These are phyloP conservation scores for Acrocephalus arundinaceus DNA, from an alignment of 2,113 vertebrate species.

Conservation along the genomic window DNA sequence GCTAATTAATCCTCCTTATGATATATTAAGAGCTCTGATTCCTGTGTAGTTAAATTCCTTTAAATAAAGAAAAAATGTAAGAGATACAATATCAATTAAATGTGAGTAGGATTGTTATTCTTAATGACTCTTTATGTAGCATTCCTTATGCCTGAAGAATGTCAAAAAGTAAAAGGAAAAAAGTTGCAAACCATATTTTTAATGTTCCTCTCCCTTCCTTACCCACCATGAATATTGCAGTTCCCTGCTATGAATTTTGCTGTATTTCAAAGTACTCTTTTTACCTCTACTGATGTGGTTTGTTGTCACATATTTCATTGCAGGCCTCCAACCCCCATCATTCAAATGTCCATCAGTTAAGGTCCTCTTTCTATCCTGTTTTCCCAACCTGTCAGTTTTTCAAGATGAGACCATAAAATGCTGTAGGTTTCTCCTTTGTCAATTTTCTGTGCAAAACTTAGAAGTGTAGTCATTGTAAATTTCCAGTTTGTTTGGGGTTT, in stretches of 20 bases:
- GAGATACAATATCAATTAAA: background rate
- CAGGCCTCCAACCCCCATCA: background rate
- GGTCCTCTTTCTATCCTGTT: background rate
- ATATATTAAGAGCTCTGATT: background rate
- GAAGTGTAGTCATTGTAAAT: background rate
- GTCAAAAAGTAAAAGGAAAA: background rate
- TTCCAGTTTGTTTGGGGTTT: background rate
- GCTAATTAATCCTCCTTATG: background rate
- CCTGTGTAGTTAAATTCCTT: background rate
- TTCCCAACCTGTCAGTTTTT: background rate
- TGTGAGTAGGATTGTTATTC: background rate
- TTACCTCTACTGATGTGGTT: background rate
- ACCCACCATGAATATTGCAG: background rate
- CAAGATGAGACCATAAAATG: background rate
- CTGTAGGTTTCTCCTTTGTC: background rate
- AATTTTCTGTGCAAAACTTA: background rate
- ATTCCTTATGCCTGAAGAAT: background rate
- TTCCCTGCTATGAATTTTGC: background rate
- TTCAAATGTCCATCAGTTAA: background rate
- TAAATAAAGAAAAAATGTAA: background rate
- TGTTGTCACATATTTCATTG: background rate
- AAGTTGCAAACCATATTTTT: background rate
- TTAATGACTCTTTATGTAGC: background rate
- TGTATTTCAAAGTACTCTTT: background rate
- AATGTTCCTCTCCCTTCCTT: background rate